Percentiles rank a stretch among this genome's conserved stretches.
These are phyloP conservation scores for Caracal caracal DNA, from an alignment of 2,113 vertebrate genomes.

Conservation along the genomic window DNA sequence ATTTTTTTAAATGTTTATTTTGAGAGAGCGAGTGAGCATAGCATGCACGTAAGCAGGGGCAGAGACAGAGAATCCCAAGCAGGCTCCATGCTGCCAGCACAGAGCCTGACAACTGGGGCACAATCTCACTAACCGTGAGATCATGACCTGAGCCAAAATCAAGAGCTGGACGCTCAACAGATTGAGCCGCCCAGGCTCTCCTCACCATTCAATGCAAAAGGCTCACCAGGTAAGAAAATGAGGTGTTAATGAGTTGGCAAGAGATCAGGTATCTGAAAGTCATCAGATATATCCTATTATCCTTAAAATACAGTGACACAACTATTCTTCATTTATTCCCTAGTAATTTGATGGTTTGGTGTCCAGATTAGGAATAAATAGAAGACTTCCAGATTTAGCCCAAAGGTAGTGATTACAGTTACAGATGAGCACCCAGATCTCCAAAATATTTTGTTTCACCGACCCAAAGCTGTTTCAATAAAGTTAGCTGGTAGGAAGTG, in stretches of 20 bases:
- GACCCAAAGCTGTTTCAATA: constrained; percentile 35
- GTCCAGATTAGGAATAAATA: neutral
- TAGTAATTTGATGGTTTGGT: neutral
- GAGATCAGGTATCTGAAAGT: neutral
- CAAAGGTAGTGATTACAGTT: constrained; percentile 35
- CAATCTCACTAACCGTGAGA: too few species aligned
- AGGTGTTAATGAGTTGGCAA: neutral
- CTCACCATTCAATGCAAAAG: neutral
- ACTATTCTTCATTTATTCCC: neutral
- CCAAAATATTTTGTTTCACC: constrained; percentile 60
- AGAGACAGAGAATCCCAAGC: too few species aligned
- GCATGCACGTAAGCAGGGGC: too few species aligned
- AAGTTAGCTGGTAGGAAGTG: constrained; percentile 10
- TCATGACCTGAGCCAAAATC: too few species aligned
- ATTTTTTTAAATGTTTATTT: neutral
- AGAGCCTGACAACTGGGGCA: too few species aligned
- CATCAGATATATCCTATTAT: neutral
- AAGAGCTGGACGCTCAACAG: too few species aligned
- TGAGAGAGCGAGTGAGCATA: too few species aligned
- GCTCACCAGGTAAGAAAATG: neutral
- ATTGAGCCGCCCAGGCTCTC: too few species aligned
- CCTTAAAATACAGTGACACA: neutral
- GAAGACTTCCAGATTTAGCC: neutral
- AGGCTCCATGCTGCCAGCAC: too few species aligned
- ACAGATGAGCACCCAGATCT: neutral